phyloP scores from a whole-genome alignment of 2,888 invertebrate species.

The Netelia inedita region DNA sequence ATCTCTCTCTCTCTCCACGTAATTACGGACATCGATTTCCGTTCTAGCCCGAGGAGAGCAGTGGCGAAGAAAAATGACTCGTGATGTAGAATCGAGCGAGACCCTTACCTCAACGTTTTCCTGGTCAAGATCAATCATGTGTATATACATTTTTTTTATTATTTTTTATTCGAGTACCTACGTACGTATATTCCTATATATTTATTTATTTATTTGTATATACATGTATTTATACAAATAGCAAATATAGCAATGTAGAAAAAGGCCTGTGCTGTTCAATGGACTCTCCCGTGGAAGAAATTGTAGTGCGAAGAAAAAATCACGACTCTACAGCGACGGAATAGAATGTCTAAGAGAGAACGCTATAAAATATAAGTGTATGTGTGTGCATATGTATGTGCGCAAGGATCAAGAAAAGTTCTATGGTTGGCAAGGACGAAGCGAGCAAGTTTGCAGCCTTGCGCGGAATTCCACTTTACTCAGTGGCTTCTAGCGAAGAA shows the following conservation, averaged over 20 bases:
- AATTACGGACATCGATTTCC: slow-evolving; percentile 80
- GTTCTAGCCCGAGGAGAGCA: slow-evolving; percentile 48
- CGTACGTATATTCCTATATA: background rate
- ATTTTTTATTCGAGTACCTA: background rate
- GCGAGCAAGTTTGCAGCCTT: slow-evolving; percentile 67
- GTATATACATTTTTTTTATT: slow-evolving; percentile 10
- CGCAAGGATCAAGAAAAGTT: slow-evolving; percentile 52
- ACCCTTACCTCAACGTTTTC: slow-evolving; percentile 41
- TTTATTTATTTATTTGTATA: background rate
- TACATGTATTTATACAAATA: too few species aligned
- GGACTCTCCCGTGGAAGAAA: background rate
- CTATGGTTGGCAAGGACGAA: slow-evolving; percentile 66
- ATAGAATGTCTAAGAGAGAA: slow-evolving; percentile 31
- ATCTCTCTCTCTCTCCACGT: slow-evolving; percentile 73
- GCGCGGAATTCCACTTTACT: slow-evolving; percentile 67
- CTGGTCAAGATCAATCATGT: background rate
- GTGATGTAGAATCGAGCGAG: slow-evolving; percentile 35
- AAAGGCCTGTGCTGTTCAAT: slow-evolving; percentile 12
- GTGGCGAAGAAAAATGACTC: slow-evolving; percentile 30
- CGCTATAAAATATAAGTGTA: slow-evolving; percentile 17
- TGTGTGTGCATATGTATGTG: slow-evolving; percentile 5
- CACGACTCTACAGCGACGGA: background rate
- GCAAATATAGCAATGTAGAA: background rate
- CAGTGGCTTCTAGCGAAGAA: slow-evolving; percentile 38
- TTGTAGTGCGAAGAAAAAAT: background rate